Evolutionary conservation across 2,888 invertebrate species (phyloP), one percentile per base, ranked within the genome.

Genomic region (Synanthedon tipuliformis): DNA sequence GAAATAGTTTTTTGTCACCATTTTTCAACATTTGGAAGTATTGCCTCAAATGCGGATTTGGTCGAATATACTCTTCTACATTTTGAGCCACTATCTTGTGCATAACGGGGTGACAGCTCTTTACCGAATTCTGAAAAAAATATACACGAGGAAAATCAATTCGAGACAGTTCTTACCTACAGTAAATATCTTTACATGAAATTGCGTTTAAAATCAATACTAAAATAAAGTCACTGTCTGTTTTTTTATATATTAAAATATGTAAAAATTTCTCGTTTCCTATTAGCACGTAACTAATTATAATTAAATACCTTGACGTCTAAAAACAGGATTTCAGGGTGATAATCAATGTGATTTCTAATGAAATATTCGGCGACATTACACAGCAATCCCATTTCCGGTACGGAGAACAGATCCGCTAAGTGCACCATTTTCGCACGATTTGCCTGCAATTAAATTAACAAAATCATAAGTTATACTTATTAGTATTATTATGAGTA

Each of bases 341-440:
- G 95, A 78, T 95, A 99, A 69, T 95, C 94, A 59, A 98, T 95
- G 62, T 94, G 93, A 77, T 96, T 94, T 53, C 89, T 90, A 60
- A 94, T 92, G 70, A 98, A 97, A 85, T 94, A 96, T 83, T 98
- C 96, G 0, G 96, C 95, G 3, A 98, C 95, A 81, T 97, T 96
- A 65, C 97, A 95, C 3, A 98, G 86, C 48, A 99, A 86, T 60
- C 95, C 93, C 93, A 98, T 97, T 89, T 98, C 98, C 34, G 99
- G 98, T 50, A 98, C 94, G 7, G 98, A 97, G 84, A 99, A 99
- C 53, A 98, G 82, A 88, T 99, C 99, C 4, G 98, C 97, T 63
- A 99, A 85, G 75, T 99, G 98, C 15, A 96, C 93, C 97, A 99
- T 97, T 79, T 92, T 92, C 1, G 91, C 87, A 62, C 89, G 82